Evolutionary conservation across 2,888 invertebrate species (phyloP).

Genomic region (Sepioteuthis lessoniana): DNA sequence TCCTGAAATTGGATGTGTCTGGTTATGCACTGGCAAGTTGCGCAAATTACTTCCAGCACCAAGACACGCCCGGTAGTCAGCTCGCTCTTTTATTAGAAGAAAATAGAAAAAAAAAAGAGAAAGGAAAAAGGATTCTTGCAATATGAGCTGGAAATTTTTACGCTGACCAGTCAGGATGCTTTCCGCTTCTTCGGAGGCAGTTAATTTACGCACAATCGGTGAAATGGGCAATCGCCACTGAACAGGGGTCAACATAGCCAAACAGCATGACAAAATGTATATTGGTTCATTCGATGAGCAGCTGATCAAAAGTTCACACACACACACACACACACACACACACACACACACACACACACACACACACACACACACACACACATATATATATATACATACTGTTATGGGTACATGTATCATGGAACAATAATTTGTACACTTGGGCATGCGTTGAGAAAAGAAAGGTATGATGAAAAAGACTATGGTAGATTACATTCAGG

Average conservation of each 20-base stretch:
- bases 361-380: no score
- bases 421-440: no score
- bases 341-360: no score
- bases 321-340: no score
- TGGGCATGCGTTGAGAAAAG: no score
- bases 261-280: neutral
- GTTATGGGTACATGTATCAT: no score
- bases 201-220: neutral
- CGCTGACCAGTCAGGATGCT: neutral
- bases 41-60: neutral
- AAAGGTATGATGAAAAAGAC: no score
- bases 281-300: no score
- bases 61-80: neutral
- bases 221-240: no score
- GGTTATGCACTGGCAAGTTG: neutral
- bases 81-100: neutral
- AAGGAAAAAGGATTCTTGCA: neutral
- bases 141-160: neutral
- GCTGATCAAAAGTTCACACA: no score
- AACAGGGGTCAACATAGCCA: neutral
- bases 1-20: neutral
- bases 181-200: neutral
- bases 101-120: neutral
- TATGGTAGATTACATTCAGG: no score
- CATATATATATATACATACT: no score